Evolutionary conservation across 1,140 invertebrate genomes (phyloP).

Genomic region (Holcopasites calliopsidis): DNA sequence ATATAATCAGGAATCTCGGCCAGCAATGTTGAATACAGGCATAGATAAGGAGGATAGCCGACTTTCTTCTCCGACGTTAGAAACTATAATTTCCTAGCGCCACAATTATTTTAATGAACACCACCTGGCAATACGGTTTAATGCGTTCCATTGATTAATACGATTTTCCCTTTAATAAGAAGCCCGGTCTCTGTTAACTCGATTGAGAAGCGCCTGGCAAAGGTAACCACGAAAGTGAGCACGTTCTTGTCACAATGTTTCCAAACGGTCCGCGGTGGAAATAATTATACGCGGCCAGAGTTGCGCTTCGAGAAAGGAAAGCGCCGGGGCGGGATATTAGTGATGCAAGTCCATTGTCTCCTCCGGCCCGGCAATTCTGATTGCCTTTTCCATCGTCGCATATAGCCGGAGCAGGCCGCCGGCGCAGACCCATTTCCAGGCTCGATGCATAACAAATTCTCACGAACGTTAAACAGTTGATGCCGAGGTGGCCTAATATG

Average conservation of each 20-base stretch:
- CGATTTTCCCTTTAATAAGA: too few relatives aligned
- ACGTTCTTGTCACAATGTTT: too few relatives aligned
- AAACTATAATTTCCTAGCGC: not conserved
- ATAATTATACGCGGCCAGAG: slow-evolving; percentile 32
- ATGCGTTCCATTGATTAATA: too few relatives aligned
- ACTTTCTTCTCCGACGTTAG: not conserved
- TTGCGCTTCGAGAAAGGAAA: slow-evolving; percentile 45
- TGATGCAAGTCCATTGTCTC: slow-evolving; percentile 45
- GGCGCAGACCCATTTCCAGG: slow-evolving; percentile 20
- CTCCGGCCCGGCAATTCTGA: slow-evolving; percentile 17
- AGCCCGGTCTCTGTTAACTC: too few relatives aligned
- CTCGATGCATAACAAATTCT: slow-evolving; percentile 37
- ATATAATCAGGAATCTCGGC: not conserved
- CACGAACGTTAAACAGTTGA: slow-evolving; percentile 17
- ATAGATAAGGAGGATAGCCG: not conserved
- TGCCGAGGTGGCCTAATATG: slow-evolving; percentile 2
- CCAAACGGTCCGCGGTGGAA: not conserved
- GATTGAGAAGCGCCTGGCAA: too few relatives aligned
- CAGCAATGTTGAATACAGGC: not conserved
- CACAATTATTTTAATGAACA: too few relatives aligned
- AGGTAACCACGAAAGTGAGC: too few relatives aligned
- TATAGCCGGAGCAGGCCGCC: not conserved
- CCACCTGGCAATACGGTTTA: too few relatives aligned
- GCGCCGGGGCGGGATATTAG: slow-evolving; percentile 42
- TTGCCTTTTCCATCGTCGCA: slow-evolving; percentile 15